These are phyloP conservation scores for Phortica variegata DNA, from an alignment of 1,140 invertebrate species.

Conservation along the genomic window DNA sequence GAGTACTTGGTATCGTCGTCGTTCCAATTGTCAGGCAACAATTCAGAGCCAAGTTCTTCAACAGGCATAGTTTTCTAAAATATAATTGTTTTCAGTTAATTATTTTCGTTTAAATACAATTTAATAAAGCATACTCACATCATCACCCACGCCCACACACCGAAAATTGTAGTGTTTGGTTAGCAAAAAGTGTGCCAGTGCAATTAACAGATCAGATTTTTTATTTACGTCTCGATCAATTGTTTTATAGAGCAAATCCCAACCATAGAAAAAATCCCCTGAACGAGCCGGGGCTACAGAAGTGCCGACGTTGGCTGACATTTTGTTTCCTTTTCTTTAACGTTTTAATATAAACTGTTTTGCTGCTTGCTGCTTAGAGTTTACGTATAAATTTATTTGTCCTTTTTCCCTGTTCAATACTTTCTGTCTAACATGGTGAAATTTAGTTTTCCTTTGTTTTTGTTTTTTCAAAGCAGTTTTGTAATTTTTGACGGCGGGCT, in stretches of 20 bases:
- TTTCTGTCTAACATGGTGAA: too few relatives aligned
- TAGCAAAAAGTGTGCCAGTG: conserved; percentile 71
- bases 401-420: too few relatives aligned
- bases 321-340: too few relatives aligned
- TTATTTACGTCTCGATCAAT: conserved; percentile 64
- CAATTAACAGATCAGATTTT: conserved; percentile 70
- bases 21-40: conserved; percentile 72
- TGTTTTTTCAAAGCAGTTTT: too few relatives aligned
- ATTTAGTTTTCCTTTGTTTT: too few relatives aligned
- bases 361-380: too few relatives aligned
- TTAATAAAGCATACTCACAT: conserved; percentile 58
- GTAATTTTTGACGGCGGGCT: too few relatives aligned
- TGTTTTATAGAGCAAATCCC: conserved; percentile 69
- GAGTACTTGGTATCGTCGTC: conserved; percentile 62
- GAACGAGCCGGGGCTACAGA: not conserved
- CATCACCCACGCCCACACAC: conserved; percentile 72
- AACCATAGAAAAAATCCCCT: conserved; percentile 65
- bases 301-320: conserved; percentile 3
- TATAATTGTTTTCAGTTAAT: not conserved
- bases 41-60: conserved; percentile 65
- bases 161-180: conserved; percentile 68
- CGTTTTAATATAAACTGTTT: too few relatives aligned
- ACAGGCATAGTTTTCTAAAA: conserved; percentile 64
- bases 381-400: too few relatives aligned
- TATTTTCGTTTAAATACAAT: not conserved